phyloP scores from a whole-genome alignment of 2,113 vertebrate genomes.

The Podiceps cristatus region DNA sequence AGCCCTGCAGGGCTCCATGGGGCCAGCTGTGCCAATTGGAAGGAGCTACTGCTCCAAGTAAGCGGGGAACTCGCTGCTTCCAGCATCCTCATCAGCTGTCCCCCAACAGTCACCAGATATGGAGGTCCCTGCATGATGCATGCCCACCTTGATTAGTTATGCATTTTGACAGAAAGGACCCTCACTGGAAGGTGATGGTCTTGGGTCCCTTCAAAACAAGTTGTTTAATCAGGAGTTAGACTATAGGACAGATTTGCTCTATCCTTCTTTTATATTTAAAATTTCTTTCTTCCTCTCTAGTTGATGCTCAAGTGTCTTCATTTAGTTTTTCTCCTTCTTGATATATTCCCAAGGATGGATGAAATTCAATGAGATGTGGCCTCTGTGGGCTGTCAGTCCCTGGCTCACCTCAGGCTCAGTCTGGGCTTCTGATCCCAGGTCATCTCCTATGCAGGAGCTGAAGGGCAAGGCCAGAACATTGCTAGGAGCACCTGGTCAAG shows the following conservation, averaged over 20 bases:
- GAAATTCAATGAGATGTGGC: neutral
- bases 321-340: neutral
- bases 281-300: neutral
- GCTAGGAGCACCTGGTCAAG: neutral
- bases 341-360: neutral
- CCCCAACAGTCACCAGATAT: neutral
- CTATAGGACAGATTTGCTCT: neutral
- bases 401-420: neutral
- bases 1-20: neutral
- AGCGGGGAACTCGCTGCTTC: neutral
- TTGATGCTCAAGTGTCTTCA: neutral
- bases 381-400: neutral
- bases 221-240: neutral
- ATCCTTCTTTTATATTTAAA: neutral
- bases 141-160: neutral
- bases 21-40: neutral
- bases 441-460: neutral
- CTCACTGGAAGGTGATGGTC: neutral
- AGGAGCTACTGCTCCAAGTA: neutral
- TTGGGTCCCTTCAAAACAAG: neutral
- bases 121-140: rapidly evolving
- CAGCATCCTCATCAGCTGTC: neutral
- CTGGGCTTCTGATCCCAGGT: neutral
- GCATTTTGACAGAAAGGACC: neutral
- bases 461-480: neutral